Percentiles rank a stretch among this genome's conserved stretches.
These are phyloP conservation scores for Odontesthes bonariensis DNA, from an alignment of 2,113 vertebrate genomes.

Conservation along the genomic window DNA sequence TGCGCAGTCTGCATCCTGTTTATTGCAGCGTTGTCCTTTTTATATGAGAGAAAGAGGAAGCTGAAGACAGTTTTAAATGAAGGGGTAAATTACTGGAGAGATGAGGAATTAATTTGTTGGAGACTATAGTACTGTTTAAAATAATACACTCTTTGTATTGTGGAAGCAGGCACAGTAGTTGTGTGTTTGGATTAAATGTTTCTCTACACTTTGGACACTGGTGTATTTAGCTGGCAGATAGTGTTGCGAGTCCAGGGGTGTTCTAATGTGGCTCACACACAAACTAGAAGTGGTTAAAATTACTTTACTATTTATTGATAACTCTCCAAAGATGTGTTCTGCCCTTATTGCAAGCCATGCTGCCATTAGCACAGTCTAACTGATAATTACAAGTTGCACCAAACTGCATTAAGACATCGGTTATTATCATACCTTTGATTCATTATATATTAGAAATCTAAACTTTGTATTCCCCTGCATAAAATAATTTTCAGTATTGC, in stretches of 20 bases:
- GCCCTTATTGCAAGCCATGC: no score
- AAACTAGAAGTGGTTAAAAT: slow-evolving; percentile 14
- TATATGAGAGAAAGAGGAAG: slow-evolving; percentile 34
- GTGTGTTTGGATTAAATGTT: slow-evolving; percentile 44
- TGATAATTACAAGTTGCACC: not conserved
- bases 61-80: slow-evolving; percentile 20
- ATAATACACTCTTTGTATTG: slow-evolving; percentile 13
- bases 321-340: not conserved
- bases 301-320: not conserved
- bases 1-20: slow-evolving; percentile 70
- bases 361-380: not conserved
- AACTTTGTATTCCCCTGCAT: not conserved
- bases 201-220: slow-evolving; percentile 21
- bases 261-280: slow-evolving; percentile 12
- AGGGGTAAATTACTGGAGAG: slow-evolving; percentile 26
- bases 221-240: slow-evolving; percentile 35
- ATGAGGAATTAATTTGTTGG: slow-evolving; percentile 13
- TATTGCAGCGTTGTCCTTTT: slow-evolving; percentile 48
- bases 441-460: not conserved
- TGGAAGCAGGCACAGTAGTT: slow-evolving; percentile 18
- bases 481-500: not conserved
- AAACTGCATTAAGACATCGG: not conserved
- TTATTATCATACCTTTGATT: not conserved
- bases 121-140: not conserved
- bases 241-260: slow-evolving; percentile 1